These are phyloP conservation scores for Mythimna vitellina DNA, from an alignment of 2,888 invertebrate genomes.

Conservation along the genomic window DNA sequence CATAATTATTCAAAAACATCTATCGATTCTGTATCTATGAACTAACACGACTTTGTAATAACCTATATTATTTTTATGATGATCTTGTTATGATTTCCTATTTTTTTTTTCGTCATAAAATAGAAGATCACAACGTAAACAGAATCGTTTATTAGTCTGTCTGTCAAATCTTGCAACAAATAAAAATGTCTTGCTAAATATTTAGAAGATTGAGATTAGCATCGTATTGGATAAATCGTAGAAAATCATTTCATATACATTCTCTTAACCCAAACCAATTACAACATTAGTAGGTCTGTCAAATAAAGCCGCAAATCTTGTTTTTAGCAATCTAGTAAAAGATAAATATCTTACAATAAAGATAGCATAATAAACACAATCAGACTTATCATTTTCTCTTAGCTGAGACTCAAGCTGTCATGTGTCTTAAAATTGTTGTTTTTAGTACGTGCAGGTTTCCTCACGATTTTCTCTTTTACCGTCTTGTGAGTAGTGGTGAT, in stretches of 20 bases:
- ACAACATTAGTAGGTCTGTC: not conserved
- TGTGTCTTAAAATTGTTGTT: no score
- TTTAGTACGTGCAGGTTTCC: no score
- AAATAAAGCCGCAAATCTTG: not conserved
- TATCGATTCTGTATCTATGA: conserved; percentile 32
- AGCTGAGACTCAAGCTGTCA: no score
- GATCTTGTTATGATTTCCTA: conserved; percentile 46
- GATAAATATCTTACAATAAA: not conserved
- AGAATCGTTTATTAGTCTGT: conserved; percentile 25
- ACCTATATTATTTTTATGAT: conserved; percentile 49
- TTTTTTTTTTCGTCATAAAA: conserved; percentile 28
- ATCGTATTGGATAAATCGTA: not conserved
- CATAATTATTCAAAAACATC: conserved; percentile 54
- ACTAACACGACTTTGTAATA: conserved; percentile 62
- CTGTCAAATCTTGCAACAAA: conserved; percentile 12
- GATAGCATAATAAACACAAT: no score
- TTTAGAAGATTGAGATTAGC: not conserved
- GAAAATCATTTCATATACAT: not conserved
- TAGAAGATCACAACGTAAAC: conserved; percentile 15
- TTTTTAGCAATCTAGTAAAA: not conserved
- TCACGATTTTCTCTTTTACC: no score
- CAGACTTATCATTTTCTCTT: no score
- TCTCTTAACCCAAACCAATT: not conserved
- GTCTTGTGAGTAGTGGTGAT: no score
- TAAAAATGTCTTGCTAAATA: not conserved